Base-by-base conservation (phyloP, 2,888 invertebrate species). In the Orchesella flavescens region DNA sequence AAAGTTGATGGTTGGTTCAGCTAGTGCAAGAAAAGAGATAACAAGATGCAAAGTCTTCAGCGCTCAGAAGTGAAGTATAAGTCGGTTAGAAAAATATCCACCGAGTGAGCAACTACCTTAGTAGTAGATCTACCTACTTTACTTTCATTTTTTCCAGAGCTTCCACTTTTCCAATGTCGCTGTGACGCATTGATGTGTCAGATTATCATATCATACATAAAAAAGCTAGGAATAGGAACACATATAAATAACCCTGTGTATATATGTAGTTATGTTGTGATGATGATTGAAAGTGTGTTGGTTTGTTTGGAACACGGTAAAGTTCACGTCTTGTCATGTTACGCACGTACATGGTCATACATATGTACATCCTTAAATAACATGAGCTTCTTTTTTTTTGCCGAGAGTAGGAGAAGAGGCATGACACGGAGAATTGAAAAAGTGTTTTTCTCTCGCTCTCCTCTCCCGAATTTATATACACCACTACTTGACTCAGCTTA, bases 181-280 rank as follows among this genome's bases (percentile, higher is more conserved):
- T 24, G 34, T 75, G 75, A 69, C 69, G 81, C 81, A 82, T 82
- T 82, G 69, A 82, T 75, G 43, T 75, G 81, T 82, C 81, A 82
- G 81, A 75, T 82, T 82, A 82, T 68, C 24, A 71, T 65, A 19
- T 7, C 9, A 43, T 34, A 34, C 34, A 34, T 34, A 34, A 34
- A 65, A 44, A 53, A 44, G 57, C 59, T 21, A 15, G 57, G 21
- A 23, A 19, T 34, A 69, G 59, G 19, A 59, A n/a, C n/a, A n/a
- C n/a, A n/a, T n/a, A n/a, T n/a, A n/a, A n/a, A n/a, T n/a, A n/a
- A n/a, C n/a, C n/a, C n/a, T n/a, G n/a, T 34, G 43, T 2, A 76
- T 49, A n/a, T n/a, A n/a, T 7, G 34, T 34, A 34, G 34, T 7
- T 34, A 2, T 34, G 2, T 7, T 1, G 10, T 15, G 49, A 49